A percentile compares a stretch with the other conserved stretches of the same genome.
These are phyloP conservation scores for Apotomis turbidana DNA, from an alignment of 2,888 invertebrate genomes.

Conservation along the genomic window DNA sequence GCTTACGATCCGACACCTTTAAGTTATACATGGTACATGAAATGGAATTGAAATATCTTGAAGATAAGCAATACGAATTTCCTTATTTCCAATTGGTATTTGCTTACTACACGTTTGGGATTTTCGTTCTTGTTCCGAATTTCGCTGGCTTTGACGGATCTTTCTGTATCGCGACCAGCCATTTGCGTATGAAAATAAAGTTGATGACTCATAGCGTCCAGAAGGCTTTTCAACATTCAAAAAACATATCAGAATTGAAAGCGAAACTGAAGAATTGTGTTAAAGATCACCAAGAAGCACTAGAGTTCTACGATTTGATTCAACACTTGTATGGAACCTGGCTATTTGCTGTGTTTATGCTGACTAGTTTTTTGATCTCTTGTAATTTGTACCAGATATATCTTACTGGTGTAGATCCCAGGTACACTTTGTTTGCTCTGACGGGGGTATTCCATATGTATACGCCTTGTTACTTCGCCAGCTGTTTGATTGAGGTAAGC, in stretches of 20 bases:
- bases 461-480: conserved; percentile 65
- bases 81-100: conserved; percentile 68
- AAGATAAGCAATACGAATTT: conserved; percentile 63
- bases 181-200: conserved; percentile 66
- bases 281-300: conserved; percentile 63
- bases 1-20: conserved; percentile 57
- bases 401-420: conserved; percentile 57
- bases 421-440: conserved; percentile 60
- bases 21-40: conserved; percentile 65
- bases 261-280: conserved; percentile 56
- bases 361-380: conserved; percentile 63
- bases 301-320: conserved; percentile 57
- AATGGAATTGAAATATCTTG: conserved; percentile 62
- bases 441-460: conserved; percentile 63
- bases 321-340: conserved; percentile 66
- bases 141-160: conserved; percentile 69
- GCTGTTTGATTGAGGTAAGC: conserved; percentile 62
- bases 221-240: conserved; percentile 56
- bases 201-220: conserved; percentile 58
- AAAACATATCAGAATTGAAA: conserved; percentile 51
- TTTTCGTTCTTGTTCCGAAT: conserved; percentile 57
- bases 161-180: conserved; percentile 67
- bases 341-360: conserved; percentile 62
- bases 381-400: conserved; percentile 67
- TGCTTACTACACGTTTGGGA: conserved; percentile 59